Percentiles rank a stretch among this genome's conserved stretches.
Conservation (phyloP, 2,113 vertebrate genomes). For the Rynchops niger region DNA sequence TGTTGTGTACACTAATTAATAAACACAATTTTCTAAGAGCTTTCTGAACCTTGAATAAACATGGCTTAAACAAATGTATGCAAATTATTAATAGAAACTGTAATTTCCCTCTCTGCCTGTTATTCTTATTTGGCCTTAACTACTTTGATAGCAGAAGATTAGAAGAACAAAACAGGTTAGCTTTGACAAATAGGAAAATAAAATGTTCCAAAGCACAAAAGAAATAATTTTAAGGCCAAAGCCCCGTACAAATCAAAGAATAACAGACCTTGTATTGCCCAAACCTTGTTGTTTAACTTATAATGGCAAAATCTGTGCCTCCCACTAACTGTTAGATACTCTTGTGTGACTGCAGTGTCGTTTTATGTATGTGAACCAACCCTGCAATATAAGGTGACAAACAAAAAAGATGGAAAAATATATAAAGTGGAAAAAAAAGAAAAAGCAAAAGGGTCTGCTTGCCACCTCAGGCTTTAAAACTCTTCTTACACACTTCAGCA, state of each 20-base stretch:
- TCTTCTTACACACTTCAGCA: constrained; percentile 75
- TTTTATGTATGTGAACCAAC: constrained; percentile 69
- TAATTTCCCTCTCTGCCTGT: constrained; percentile 28
- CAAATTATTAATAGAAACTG: constrained; percentile 59
- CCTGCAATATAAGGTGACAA: constrained; percentile 73
- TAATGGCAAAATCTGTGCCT: constrained; percentile 48
- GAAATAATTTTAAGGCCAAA: constrained; percentile 43
- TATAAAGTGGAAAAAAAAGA: constrained; percentile 46
- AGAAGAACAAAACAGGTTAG: not conserved
- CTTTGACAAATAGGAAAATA: constrained; percentile 9
- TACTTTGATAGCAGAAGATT: not conserved
- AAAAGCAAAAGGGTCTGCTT: constrained; percentile 9
- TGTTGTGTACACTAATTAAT: constrained; percentile 52
- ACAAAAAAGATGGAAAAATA: constrained; percentile 77
- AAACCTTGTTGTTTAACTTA: constrained; percentile 56
- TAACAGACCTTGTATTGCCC: constrained; percentile 23
- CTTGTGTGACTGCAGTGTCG: constrained; percentile 53
- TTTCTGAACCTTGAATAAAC: constrained; percentile 41
- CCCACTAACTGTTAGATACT: constrained; percentile 40
- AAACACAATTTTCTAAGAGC: constrained; percentile 37
- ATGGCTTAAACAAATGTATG: constrained; percentile 20
- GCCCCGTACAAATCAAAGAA: constrained; percentile 34
- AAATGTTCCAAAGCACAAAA: not conserved
- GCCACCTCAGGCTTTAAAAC: constrained; percentile 77
- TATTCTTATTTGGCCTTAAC: not conserved